Evolutionary conservation across 35 echinoderm and acorn worm genomes (phyloP).

Genomic region (Amphiura filiformis): DNA sequence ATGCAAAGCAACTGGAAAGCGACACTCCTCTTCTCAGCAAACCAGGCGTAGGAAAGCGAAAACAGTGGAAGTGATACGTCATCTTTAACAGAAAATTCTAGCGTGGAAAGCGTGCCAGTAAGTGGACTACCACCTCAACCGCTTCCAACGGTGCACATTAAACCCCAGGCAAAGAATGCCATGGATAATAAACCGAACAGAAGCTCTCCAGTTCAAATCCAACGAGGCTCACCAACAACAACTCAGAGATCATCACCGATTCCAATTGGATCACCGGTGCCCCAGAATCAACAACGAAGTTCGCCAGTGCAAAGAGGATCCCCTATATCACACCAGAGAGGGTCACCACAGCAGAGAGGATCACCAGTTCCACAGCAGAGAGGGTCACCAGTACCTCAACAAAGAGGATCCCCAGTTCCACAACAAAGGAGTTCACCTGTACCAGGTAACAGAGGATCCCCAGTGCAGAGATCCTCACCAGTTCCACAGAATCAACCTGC

Average conservation of each 20-base stretch:
- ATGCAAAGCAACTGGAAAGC: background rate
- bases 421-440: background rate
- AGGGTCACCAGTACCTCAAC: background rate
- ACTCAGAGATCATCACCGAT: constrained; percentile 28
- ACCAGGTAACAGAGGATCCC: background rate
- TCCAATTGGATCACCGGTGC: constrained; percentile 8
- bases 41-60: constrained; percentile 48
- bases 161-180: background rate
- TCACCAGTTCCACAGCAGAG: background rate
- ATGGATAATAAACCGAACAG: background rate
- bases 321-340: background rate
- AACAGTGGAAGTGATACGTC: constrained; percentile 97
- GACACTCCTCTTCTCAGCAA: background rate
- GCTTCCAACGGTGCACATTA: background rate
- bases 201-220: background rate
- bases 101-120: constrained; percentile 80
- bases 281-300: constrained; percentile 14
- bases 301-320: background rate
- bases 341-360: background rate
- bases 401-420: background rate
- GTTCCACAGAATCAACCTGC: background rate
- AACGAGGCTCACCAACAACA: constrained; percentile 16
- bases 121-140: constrained; percentile 53
- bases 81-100: constrained; percentile 96
- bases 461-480: background rate